Percentiles rank a stretch among this genome's conserved stretches.
phyloP scores from a whole-genome alignment of 1,140 invertebrate species.

The Diachasmimorpha longicaudata region DNA sequence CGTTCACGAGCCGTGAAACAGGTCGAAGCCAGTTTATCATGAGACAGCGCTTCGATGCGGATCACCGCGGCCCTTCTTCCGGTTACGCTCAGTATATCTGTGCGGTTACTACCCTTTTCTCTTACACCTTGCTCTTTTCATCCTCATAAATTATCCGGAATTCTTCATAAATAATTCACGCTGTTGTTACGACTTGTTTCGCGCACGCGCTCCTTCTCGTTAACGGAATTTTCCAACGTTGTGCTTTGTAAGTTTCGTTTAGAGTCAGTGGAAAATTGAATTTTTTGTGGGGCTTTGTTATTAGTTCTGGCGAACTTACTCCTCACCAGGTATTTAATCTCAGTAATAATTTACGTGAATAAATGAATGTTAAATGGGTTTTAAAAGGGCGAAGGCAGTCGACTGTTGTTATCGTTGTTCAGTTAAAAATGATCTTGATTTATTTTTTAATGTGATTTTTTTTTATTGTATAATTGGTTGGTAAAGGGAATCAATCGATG shows the following conservation, averaged over 20 bases:
- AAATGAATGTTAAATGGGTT: too few relatives aligned
- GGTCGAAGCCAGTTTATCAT: conserved; percentile 4
- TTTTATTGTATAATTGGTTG: too few relatives aligned
- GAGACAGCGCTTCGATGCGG: neutral
- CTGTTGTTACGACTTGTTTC: conserved; percentile 19
- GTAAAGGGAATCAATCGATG: too few relatives aligned
- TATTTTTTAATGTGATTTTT: too few relatives aligned
- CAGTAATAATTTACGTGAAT: neutral
- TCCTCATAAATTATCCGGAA: neutral
- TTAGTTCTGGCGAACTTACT: neutral
- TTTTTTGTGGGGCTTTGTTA: neutral
- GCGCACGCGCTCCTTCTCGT: conserved; percentile 4
- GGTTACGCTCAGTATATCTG: neutral
- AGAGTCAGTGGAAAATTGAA: neutral
- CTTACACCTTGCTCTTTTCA: neutral
- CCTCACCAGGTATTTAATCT: neutral
- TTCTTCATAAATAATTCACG: conserved; percentile 23
- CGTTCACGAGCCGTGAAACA: neutral
- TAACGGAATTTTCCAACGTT: neutral
- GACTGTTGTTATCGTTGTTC: too few relatives aligned
- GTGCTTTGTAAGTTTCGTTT: neutral
- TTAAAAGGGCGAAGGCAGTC: too few relatives aligned
- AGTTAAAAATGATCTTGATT: too few relatives aligned
- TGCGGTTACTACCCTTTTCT: neutral
- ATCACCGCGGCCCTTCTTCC: conserved; percentile 4